A percentile compares a stretch with the other conserved stretches of the same genome.
Conservation (phyloP, 2,888 invertebrate genomes). For the Peribatodes rhomboidaria region DNA sequence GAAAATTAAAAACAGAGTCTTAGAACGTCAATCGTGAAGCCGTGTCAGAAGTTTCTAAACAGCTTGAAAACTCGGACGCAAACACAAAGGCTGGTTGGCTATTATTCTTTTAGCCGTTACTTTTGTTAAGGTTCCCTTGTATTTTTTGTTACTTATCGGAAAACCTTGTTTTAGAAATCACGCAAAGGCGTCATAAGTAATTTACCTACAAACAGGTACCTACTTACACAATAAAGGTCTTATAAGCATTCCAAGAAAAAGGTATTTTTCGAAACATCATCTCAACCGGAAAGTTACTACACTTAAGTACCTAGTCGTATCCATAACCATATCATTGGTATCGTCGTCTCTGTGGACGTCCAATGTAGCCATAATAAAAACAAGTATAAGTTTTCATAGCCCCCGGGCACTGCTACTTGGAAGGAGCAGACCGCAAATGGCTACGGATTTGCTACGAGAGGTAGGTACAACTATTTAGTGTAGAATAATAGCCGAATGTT, state of each 20-base stretch:
- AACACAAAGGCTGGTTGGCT: too few relatives aligned
- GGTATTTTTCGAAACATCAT: neutral
- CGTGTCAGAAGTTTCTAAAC: too few relatives aligned
- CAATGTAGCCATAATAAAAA: conserved; percentile 27
- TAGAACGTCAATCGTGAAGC: too few relatives aligned
- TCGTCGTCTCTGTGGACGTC: conserved; percentile 12
- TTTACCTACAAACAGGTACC: too few relatives aligned
- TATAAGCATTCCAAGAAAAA: neutral
- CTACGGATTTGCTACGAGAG: neutral
- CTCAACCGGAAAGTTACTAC: conserved; percentile 10
- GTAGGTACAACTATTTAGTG: neutral
- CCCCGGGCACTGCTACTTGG: conserved; percentile 5
- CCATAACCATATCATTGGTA: conserved; percentile 15
- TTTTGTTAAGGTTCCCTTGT: too few relatives aligned
- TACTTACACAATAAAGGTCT: too few relatives aligned
- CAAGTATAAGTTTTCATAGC: conserved; percentile 24
- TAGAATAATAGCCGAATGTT: neutral
- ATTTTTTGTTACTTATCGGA: too few relatives aligned
- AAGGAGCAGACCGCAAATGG: neutral
- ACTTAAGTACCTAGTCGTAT: neutral
- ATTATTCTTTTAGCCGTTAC: too few relatives aligned
- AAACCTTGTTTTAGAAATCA: too few relatives aligned
- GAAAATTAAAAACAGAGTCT: too few relatives aligned
- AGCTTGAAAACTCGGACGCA: too few relatives aligned
- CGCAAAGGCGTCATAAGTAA: too few relatives aligned